These are phyloP conservation scores for Colinus virginianus DNA, from an alignment of 2,113 vertebrate species.

Conservation along the genomic window DNA sequence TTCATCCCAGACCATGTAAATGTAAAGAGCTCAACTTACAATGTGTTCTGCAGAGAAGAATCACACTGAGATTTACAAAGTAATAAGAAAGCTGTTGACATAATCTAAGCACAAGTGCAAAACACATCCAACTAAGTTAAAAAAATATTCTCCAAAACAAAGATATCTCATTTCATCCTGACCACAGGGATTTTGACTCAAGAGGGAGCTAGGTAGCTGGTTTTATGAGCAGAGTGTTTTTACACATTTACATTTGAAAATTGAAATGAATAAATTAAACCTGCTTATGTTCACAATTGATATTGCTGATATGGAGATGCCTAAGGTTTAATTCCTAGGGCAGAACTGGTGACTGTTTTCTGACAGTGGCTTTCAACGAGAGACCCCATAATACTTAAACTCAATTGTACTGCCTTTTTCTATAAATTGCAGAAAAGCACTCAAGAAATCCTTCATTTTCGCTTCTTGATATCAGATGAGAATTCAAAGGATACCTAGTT, in stretches of 20 bases:
- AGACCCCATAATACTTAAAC: neutral
- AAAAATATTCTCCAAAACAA: neutral
- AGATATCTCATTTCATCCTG: neutral
- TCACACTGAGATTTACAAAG: neutral
- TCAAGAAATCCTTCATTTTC: neutral
- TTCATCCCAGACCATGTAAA: neutral
- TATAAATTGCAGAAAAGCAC: neutral
- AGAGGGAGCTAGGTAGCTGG: conserved; percentile 70
- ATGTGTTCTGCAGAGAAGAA: neutral
- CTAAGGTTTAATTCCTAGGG: neutral
- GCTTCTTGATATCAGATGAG: neutral
- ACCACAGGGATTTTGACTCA: conserved; percentile 48
- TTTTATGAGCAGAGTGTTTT: conserved; percentile 16
- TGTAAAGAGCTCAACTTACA: neutral
- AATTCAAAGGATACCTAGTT: neutral
- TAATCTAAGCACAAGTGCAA: neutral
- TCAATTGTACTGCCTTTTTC: neutral
- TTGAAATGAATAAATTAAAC: conserved; percentile 32
- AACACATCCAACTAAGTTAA: neutral
- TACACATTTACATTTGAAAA: conserved; percentile 30
- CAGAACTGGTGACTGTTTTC: neutral
- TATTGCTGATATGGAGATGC: neutral
- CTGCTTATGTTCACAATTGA: neutral
- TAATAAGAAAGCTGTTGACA: neutral
- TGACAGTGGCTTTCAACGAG: neutral